These are phyloP conservation scores for Pitangus sulphuratus DNA, from an alignment of 2,797 vertebrate species.

Conservation along the genomic window DNA sequence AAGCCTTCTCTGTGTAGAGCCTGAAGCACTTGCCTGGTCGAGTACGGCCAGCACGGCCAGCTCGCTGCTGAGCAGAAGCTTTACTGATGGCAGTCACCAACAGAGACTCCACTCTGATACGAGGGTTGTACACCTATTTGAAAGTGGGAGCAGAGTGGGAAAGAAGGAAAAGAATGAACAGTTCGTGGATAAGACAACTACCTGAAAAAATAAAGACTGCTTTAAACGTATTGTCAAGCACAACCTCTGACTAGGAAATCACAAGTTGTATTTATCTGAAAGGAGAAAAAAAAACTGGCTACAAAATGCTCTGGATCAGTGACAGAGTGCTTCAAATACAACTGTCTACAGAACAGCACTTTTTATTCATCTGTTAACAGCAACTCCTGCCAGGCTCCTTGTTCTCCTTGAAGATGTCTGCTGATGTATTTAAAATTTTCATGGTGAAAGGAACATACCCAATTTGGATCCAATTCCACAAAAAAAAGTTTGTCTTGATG, in stretches of 20 bases:
- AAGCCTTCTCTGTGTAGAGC: constrained; percentile 97
- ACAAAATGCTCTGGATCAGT: neutral
- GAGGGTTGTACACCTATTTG: constrained; percentile 92
- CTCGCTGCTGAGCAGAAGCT: constrained; percentile 96
- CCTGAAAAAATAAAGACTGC: neutral
- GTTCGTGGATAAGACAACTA: neutral
- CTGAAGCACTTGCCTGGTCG: constrained; percentile 96
- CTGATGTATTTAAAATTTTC: neutral
- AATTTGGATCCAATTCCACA: neutral
- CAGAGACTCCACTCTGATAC: constrained; percentile 96
- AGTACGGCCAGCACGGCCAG: constrained; percentile 93
- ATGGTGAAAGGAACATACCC: neutral
- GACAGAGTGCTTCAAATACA: neutral
- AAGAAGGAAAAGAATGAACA: neutral
- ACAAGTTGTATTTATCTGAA: neutral
- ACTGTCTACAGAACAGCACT: neutral
- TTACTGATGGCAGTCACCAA: constrained; percentile 97
- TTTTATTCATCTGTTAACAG: constrained; percentile 11
- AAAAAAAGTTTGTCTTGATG: neutral
- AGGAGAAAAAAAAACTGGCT: neutral
- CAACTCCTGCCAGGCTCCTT: neutral
- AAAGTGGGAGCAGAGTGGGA: neutral
- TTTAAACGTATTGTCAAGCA: neutral
- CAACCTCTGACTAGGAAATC: neutral
- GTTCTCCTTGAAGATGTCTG: no score